These are phyloP conservation scores for Lates calcarifer DNA, from an alignment of 2,113 vertebrate genomes.

Conservation along the genomic window DNA sequence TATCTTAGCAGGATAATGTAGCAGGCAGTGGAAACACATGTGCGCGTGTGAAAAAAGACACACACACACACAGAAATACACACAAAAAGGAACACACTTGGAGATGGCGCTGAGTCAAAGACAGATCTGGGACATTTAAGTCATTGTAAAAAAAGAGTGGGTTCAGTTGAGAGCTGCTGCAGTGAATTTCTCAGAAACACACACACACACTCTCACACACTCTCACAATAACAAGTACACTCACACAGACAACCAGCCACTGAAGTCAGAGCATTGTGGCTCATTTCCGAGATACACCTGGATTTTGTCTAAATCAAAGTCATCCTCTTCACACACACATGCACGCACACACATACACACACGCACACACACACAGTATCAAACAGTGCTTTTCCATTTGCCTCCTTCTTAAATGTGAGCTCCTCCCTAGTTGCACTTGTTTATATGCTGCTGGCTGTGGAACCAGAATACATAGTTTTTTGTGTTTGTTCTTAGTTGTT, in stretches of 20 bases:
- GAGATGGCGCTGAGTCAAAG: conserved; percentile 61
- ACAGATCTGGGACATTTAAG: conserved; percentile 77
- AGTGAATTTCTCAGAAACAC: conserved; percentile 29
- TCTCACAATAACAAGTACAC: neutral
- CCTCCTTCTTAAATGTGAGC: conserved; percentile 10
- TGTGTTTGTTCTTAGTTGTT: no score
- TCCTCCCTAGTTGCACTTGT: conserved; percentile 26
- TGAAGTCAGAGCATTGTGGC: conserved; percentile 13
- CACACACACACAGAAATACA: neutral
- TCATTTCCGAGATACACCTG: conserved; percentile 46
- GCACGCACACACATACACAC: conserved; percentile 3
- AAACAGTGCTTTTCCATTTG: conserved; percentile 18
- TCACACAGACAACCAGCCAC: neutral
- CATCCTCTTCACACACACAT: conserved; percentile 10
- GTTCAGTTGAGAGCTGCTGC: conserved; percentile 53
- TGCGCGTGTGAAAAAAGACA: neutral
- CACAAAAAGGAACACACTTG: conserved; percentile 9
- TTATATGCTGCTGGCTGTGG: conserved; percentile 45
- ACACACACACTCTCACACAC: neutral
- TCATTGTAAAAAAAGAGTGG: conserved; percentile 23
- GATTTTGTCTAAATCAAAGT: conserved; percentile 57
- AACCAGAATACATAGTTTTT: conserved; percentile 26
- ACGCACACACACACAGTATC: neutral
- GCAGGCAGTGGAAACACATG: conserved; percentile 20
- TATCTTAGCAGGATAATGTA: conserved; percentile 51